Percentiles rank a stretch among this genome's conserved stretches.
These are phyloP conservation scores for Plebejus argus DNA, from an alignment of 2,888 invertebrate genomes.

Conservation along the genomic window DNA sequence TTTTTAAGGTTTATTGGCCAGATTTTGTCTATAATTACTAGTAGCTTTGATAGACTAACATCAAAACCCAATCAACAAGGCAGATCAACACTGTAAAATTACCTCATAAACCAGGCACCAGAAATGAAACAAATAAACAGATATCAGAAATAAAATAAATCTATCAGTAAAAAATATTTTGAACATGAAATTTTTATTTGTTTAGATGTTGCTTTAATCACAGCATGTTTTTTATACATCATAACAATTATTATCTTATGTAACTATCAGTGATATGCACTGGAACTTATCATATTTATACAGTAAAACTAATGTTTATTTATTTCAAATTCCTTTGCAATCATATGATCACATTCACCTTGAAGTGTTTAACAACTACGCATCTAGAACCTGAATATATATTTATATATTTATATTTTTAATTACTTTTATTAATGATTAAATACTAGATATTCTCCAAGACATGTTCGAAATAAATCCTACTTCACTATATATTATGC, in stretches of 20 bases:
- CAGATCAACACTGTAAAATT: no score
- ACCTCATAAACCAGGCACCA: no score
- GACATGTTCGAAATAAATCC: no score
- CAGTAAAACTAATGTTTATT: not conserved
- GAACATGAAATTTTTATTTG: not conserved
- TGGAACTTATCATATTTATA: not conserved
- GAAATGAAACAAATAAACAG: no score
- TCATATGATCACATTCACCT: not conserved
- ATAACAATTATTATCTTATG: not conserved
- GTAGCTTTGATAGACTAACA: no score
- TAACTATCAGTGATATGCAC: not conserved
- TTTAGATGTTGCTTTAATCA: not conserved
- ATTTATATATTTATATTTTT: not conserved
- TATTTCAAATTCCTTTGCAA: not conserved
- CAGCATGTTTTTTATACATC: no score
- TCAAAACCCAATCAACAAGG: no score
- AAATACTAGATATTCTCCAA: not conserved
- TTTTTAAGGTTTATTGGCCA: no score
- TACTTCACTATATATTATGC: not conserved
- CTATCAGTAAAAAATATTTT: not conserved
- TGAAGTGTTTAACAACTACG: not conserved
- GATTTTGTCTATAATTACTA: no score
- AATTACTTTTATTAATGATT: not conserved
- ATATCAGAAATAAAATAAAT: no score
- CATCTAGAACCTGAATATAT: not conserved